phyloP scores from a whole-genome alignment of 2,113 vertebrate species.

The Smithornis capensis region DNA sequence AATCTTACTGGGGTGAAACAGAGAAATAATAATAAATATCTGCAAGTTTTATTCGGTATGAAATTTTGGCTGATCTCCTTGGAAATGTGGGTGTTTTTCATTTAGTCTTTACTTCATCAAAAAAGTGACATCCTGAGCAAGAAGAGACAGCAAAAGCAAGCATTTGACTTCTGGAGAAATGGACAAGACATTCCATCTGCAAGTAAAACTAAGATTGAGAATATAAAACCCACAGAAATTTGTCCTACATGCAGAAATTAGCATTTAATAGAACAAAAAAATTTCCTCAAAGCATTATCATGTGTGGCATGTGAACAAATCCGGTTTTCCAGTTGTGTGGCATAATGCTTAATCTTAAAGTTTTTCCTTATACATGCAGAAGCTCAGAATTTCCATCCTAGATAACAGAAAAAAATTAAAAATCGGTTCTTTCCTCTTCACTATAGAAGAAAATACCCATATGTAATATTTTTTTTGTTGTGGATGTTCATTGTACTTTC shows the following conservation, averaged over 20 bases:
- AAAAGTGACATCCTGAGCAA: neutral
- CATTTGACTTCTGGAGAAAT: neutral
- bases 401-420: neutral
- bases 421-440: neutral
- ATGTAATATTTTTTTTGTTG: neutral
- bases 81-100: neutral
- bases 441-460: neutral
- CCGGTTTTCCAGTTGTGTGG: neutral
- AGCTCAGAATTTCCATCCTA: neutral
- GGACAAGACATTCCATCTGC: neutral
- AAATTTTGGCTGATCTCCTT: neutral
- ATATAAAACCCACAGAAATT: neutral
- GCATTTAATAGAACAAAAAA: neutral
- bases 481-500: neutral
- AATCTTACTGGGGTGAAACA: neutral
- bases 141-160: neutral
- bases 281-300: neutral
- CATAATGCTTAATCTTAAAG: neutral
- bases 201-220: neutral
- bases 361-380: neutral
- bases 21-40: neutral
- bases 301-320: neutral
- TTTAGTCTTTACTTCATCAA: neutral
- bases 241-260: neutral
- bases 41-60: neutral